These are phyloP conservation scores for Umimayanthus chanpuru DNA, from an alignment of 92 coral and sea anemone species.

Conservation along the genomic window DNA sequence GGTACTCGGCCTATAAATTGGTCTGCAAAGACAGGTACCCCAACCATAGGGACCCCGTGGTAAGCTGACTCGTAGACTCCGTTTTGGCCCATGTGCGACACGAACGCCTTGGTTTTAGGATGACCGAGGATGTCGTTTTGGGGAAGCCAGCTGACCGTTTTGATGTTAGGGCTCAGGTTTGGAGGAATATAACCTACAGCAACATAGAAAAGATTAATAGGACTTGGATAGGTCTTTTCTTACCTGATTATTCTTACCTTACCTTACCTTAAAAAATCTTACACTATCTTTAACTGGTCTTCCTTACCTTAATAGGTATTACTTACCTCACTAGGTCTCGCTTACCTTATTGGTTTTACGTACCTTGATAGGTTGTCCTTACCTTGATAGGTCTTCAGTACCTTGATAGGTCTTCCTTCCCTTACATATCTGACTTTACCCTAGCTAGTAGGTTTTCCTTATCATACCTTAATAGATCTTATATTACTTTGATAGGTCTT, in stretches of 20 bases:
- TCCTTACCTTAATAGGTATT: neutral
- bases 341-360: no score
- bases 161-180: slow-evolving; percentile 46
- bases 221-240: neutral
- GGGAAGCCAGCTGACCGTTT: slow-evolving; percentile 54
- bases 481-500: neutral
- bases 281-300: neutral
- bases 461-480: neutral
- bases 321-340: neutral
- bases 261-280: neutral
- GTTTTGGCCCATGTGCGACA: slow-evolving; percentile 53
- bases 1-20: slow-evolving; percentile 44
- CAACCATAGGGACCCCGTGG: slow-evolving; percentile 59
- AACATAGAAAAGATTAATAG: neutral
- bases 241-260: neutral
- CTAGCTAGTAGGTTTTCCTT: neutral
- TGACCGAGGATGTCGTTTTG: slow-evolving; percentile 66
- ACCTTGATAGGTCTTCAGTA: neutral
- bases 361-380: no score
- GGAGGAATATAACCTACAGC: slow-evolving; percentile 4
- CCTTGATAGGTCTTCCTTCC: neutral
- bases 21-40: slow-evolving; percentile 58
- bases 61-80: slow-evolving; percentile 59
- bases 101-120: slow-evolving; percentile 44
- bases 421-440: neutral